These are phyloP conservation scores for Dallia pectoralis DNA, from an alignment of 2,797 vertebrate species.

Conservation along the genomic window DNA sequence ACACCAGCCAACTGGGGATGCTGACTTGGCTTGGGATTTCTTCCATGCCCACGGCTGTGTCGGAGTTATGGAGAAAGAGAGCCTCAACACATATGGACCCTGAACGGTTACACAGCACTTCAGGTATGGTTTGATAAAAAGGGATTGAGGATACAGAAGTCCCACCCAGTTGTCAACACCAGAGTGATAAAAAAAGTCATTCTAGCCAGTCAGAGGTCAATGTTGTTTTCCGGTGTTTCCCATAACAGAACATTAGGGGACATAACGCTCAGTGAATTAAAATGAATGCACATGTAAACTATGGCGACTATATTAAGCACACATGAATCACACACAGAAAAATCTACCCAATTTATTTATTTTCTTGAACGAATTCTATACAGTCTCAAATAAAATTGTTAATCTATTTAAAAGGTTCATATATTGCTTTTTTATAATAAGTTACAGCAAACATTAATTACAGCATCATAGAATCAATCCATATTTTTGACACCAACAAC, in stretches of 20 bases:
- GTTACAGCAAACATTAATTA: constrained; percentile 48
- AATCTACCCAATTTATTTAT: constrained; percentile 58
- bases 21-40: too few species aligned
- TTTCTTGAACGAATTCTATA: constrained; percentile 68
- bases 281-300: neutral
- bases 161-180: too few species aligned
- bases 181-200: too few species aligned
- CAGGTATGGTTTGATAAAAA: too few species aligned
- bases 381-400: constrained; percentile 48
- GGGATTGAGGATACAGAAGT: too few species aligned
- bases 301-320: constrained; percentile 5
- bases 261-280: neutral
- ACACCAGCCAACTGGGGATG: too few species aligned
- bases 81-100: too few species aligned
- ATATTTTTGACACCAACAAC: constrained; percentile 30
- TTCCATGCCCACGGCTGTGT: too few species aligned
- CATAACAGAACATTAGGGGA: neutral
- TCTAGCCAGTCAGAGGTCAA: too few species aligned
- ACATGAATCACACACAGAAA: constrained; percentile 19
- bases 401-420: constrained; percentile 65
- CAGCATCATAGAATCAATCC: constrained; percentile 43
- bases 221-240: too few species aligned
- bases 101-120: too few species aligned
- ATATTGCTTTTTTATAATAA: constrained; percentile 67
- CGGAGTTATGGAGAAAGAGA: too few species aligned